phyloP scores from a whole-genome alignment of 2,797 vertebrate species.

The Oceanodroma leucorhoa region DNA sequence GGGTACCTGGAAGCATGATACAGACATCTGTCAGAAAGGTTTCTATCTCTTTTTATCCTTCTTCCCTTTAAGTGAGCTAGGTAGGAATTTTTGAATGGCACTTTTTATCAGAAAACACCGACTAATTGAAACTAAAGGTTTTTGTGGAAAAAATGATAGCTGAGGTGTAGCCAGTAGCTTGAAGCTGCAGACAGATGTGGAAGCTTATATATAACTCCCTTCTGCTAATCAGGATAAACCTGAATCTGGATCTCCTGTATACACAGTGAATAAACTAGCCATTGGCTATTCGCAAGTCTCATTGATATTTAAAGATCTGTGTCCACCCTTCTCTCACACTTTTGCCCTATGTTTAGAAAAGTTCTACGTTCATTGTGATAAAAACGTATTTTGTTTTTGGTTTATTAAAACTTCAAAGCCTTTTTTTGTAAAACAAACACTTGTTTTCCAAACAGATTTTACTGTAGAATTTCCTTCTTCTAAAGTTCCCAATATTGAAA shows the following conservation, averaged over 20 bases:
- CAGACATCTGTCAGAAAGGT: not conserved
- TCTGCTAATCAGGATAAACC: not conserved
- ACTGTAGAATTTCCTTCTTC: not conserved
- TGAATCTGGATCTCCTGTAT: not conserved
- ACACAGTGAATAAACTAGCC: not conserved
- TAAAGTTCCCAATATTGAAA: not conserved
- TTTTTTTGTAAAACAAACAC: not conserved
- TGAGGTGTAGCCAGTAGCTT: not conserved
- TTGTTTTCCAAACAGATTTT: not conserved
- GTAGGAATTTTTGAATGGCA: not conserved
- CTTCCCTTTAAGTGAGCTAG: not conserved
- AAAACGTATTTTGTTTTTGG: not conserved
- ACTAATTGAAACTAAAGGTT: not conserved
- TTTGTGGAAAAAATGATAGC: not conserved
- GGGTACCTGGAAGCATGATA: not conserved
- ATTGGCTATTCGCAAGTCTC: not conserved
- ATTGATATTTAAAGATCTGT: not conserved
- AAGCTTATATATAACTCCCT: not conserved
- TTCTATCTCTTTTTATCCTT: not conserved
- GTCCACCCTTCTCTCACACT: not conserved
- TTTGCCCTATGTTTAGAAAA: not conserved
- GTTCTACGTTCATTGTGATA: not conserved
- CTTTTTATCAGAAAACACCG: not conserved
- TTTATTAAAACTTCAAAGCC: not conserved
- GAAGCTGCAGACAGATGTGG: not conserved